Percentiles rank a stretch among this genome's conserved stretches.
Conservation (phyloP, 2,113 vertebrate genomes). For the Hymenochirus boettgeri region DNA sequence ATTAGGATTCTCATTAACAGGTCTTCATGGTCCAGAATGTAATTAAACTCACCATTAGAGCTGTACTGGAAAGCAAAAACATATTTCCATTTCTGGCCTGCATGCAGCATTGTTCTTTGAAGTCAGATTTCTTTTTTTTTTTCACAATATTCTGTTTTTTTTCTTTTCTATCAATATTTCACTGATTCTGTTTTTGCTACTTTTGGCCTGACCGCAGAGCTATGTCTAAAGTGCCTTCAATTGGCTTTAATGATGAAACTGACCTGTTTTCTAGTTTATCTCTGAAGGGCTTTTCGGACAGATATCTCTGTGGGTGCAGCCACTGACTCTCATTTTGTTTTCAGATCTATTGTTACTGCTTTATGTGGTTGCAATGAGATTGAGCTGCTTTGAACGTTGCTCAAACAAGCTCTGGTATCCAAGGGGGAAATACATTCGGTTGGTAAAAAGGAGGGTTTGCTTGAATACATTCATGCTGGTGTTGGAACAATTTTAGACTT, state of each 20-base stretch:
- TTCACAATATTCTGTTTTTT: conserved; percentile 51
- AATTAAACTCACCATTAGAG: conserved; percentile 10
- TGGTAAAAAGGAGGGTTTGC: conserved; percentile 71
- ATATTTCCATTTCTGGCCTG: conserved; percentile 8
- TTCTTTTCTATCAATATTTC: not conserved
- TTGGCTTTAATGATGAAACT: conserved; percentile 86
- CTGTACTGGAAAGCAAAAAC: conserved; percentile 6
- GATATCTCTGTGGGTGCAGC: conserved; percentile 68
- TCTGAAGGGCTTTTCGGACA: conserved; percentile 87
- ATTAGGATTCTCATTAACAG: conserved; percentile 11
- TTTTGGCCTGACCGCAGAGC: conserved; percentile 88
- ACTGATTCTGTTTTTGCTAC: conserved; percentile 71
- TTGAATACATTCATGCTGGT: conserved; percentile 80
- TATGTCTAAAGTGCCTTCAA: conserved; percentile 93
- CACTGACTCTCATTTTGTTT: conserved; percentile 72
- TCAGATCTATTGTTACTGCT: conserved; percentile 70
- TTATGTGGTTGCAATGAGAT: conserved; percentile 73
- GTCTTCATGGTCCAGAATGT: conserved; percentile 1
- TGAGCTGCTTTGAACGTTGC: conserved; percentile 51
- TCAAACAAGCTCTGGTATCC: conserved; percentile 64
- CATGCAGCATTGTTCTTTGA: conserved; percentile 15
- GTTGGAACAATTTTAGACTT: conserved; percentile 71
- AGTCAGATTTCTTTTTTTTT: conserved; percentile 56
- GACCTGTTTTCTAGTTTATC: conserved; percentile 87
- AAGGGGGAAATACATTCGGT: conserved; percentile 63